Evolutionary conservation across 2,113 vertebrate genomes (phyloP).

Genomic region (Marcusenius ussheri): DNA sequence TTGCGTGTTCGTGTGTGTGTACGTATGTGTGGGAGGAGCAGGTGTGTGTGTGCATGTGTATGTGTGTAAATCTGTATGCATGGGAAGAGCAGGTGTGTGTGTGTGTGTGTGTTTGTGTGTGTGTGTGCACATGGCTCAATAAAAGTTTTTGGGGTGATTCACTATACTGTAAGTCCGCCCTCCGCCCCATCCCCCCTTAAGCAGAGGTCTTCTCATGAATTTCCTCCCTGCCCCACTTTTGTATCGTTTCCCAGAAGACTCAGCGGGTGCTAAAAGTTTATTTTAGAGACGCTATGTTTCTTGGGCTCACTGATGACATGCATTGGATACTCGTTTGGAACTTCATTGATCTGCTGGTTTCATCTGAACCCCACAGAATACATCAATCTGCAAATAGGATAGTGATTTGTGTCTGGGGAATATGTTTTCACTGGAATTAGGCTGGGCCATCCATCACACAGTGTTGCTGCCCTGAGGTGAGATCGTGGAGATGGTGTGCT

Average conservation of each 20-base stretch:
- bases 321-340: no score
- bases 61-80: not conserved
- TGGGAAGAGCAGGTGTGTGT: not conserved
- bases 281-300: no score
- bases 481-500: not conserved
- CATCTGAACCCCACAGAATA: not conserved
- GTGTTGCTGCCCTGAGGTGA: not conserved
- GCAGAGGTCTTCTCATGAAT: not conserved
- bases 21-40: no score
- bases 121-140: not conserved
- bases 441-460: not conserved
- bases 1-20: not conserved
- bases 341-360: no score
- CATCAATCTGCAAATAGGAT: not conserved
- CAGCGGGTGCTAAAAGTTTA: not conserved
- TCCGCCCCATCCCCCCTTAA: not conserved
- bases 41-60: not conserved
- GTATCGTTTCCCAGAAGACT: not conserved
- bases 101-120: not conserved
- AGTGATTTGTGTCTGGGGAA: not conserved
- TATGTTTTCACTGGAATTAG: not conserved
- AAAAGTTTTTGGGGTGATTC: not conserved
- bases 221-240: not conserved
- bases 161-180: not conserved
- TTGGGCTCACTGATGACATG: no score